phyloP scores from a whole-genome alignment of 2,113 vertebrate genomes.

The Silurus meridionalis region DNA sequence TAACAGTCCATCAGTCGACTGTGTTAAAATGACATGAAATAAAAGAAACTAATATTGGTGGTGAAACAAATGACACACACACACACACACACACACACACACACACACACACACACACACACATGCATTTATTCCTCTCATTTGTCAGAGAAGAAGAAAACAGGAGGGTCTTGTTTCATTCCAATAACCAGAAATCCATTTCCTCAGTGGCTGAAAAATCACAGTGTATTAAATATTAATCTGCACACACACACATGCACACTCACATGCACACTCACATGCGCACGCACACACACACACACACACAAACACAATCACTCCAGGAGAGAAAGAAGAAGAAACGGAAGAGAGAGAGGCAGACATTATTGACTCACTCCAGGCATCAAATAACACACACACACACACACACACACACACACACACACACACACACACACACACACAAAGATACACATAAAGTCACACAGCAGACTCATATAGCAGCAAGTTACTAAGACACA shows the following conservation, averaged over 20 bases:
- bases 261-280: slow-evolving; percentile 22
- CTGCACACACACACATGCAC: slow-evolving; percentile 38
- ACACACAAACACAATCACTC: not conserved
- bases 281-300: not conserved
- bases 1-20: not conserved
- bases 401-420: not conserved
- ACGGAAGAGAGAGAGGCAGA: not conserved
- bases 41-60: not conserved
- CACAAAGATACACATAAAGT: not conserved
- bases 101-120: slow-evolving; percentile 7
- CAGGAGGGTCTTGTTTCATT: slow-evolving; percentile 23
- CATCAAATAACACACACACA: not conserved
- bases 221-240: slow-evolving; percentile 62
- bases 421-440: not conserved
- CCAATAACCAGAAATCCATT: slow-evolving; percentile 53
- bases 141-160: slow-evolving; percentile 50
- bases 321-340: not conserved
- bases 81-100: not conserved
- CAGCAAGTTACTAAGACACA: slow-evolving; percentile 6
- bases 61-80: not conserved
- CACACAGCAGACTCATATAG: not conserved
- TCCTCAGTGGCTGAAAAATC: slow-evolving; percentile 51
- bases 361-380: slow-evolving; percentile 19
- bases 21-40: not conserved
- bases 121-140: slow-evolving; percentile 24